Base-by-base conservation (phyloP, 2,113 vertebrate genomes). In the Himantopus leucocephalus region DNA sequence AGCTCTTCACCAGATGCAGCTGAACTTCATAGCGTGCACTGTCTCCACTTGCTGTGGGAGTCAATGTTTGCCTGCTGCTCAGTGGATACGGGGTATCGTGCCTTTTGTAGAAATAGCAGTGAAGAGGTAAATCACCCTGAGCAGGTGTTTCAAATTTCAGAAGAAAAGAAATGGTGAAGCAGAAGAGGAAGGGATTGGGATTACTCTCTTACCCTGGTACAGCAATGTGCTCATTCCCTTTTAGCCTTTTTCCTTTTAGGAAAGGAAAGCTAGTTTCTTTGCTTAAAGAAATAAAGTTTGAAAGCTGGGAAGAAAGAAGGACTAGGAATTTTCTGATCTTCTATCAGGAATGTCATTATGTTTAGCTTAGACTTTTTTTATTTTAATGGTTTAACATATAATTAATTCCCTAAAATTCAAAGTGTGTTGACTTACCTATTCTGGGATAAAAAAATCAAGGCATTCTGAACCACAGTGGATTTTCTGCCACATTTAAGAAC, bases 61-160 rank as follows among this genome's bases (percentile, higher is more conserved):
- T 19, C 0, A 0, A 19, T 19, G 32, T 50, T 78, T 77, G 29
- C 32, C 32, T 10, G 1, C 45, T 37, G 52, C 68, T 32, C 4
- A 1, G 18, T 37, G 55, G 41, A 10, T 16, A 5, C 6, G 41
- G 39, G 19, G 3, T 11, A 43, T 10, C 19, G 37, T 63, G 64
- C n/a, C 39, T 67, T 92, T 78, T n/a, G 45, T 16, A 70, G 74
- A 73, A 79, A 88, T 32, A 39, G 15, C 66, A 62, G 39, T 14
- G 52, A 66, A 77, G 32, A 50, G 8, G 48, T 50, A 68, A 92
- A 85, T 29, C 67, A 37, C 10, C 45, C 41, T 35, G 55, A 77
- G 63, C 21, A 70, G n/a, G 6, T 71, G 26, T 80, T 81, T 76
- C 60, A 80, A 12, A 47, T 67, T 66, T 79, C 78, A 76, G 75